These are phyloP conservation scores for Puffinus mauretanicus DNA, from an alignment of 2,113 vertebrate species.

Conservation along the genomic window DNA sequence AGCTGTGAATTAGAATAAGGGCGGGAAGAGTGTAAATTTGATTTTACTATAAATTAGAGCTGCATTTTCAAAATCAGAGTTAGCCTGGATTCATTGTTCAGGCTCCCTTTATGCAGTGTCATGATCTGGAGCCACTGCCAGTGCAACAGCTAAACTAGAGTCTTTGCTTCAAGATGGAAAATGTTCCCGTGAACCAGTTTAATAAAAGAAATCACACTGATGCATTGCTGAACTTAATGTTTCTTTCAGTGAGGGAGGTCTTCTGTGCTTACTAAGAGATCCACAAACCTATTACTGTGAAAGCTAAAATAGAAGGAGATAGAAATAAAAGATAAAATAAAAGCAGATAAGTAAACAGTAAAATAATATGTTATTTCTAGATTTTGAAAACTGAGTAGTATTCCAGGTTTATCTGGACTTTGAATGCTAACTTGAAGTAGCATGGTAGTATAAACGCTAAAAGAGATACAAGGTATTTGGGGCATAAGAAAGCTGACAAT, in stretches of 20 bases:
- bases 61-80: not conserved
- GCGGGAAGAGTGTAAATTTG: not conserved
- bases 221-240: not conserved
- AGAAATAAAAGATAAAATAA: not conserved
- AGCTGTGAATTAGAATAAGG: not conserved
- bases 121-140: not conserved
- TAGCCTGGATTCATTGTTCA: not conserved
- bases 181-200: not conserved
- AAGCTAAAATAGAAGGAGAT: not conserved
- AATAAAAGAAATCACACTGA: not conserved
- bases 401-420: not conserved
- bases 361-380: not conserved
- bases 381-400: not conserved
- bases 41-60: not conserved
- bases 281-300: not conserved
- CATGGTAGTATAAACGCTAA: not conserved
- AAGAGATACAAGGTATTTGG: not conserved
- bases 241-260: not conserved
- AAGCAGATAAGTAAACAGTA: not conserved
- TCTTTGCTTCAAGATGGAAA: not conserved
- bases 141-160: not conserved
- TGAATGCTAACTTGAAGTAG: not conserved
- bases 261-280: not conserved
- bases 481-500: not conserved
- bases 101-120: not conserved